phyloP scores from a whole-genome alignment of 2,113 vertebrate genomes.

The Rhynchomys soricoides region DNA sequence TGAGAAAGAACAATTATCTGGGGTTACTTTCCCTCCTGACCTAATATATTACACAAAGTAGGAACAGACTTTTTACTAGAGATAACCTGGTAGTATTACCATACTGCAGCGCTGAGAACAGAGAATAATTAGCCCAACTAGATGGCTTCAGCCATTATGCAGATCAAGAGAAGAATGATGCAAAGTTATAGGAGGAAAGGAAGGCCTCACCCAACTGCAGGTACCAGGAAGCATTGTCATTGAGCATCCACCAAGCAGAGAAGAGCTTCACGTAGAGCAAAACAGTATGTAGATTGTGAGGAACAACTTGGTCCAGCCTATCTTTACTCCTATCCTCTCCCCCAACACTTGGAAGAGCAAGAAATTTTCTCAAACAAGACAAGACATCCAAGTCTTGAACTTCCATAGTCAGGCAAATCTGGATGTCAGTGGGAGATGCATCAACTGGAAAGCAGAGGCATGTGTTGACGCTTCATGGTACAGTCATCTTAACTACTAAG shows the following conservation, averaged over 20 bases:
- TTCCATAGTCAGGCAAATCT: not conserved
- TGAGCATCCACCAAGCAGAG: not conserved
- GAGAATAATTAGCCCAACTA: not conserved
- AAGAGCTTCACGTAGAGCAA: not conserved
- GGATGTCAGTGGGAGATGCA: not conserved
- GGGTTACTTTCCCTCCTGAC: not conserved
- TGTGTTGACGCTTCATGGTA: not conserved
- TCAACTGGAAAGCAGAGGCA: not conserved
- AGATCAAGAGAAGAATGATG: not conserved
- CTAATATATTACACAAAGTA: constrained; percentile 5
- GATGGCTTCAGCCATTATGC: not conserved
- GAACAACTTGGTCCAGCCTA: not conserved
- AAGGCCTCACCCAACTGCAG: not conserved
- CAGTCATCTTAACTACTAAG: not conserved
- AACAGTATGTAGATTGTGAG: not conserved
- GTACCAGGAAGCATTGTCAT: not conserved
- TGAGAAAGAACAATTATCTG: not conserved
- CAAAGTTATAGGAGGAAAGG: not conserved
- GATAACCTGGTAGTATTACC: not conserved
- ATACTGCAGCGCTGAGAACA: not conserved
- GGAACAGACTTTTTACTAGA: not conserved
- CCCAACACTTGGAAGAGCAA: not conserved
- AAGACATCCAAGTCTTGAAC: not conserved
- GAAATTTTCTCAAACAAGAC: not conserved
- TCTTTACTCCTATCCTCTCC: not conserved